Conservation (phyloP, 2,113 vertebrate genomes). For the Entelurus aequoreus region DNA sequence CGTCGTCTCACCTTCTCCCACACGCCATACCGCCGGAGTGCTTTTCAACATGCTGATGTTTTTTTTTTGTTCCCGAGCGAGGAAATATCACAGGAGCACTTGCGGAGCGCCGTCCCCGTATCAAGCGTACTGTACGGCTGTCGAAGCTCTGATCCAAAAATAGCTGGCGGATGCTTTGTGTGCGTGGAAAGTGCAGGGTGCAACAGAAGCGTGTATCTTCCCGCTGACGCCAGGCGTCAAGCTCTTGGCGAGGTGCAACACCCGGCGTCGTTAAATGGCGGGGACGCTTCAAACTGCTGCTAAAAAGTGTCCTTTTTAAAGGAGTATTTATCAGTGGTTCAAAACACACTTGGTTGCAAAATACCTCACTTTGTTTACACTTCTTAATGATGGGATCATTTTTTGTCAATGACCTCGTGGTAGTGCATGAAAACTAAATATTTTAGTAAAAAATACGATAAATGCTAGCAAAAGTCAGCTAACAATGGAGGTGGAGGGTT, state of each 20-base stretch:
- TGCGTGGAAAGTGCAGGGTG: neutral
- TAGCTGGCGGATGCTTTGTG: slow-evolving; percentile 5
- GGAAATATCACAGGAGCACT: slow-evolving; percentile 3
- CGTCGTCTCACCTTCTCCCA: slow-evolving; percentile 14
- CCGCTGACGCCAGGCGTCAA: neutral
- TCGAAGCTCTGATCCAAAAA: slow-evolving; percentile 1
- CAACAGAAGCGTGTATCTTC: neutral
- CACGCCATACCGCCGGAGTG: slow-evolving; percentile 12
- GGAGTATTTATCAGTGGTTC: no score
- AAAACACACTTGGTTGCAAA: no score
- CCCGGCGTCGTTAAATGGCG: neutral
- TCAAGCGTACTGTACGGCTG: slow-evolving; percentile 1
- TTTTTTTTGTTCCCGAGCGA: neutral
- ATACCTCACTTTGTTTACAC: no score
- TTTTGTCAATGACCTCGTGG: no score
- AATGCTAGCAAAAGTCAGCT: no score
- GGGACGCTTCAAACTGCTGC: neutral
- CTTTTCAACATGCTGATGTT: slow-evolving; percentile 6
- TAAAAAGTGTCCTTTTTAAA: neutral
- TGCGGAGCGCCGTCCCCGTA: neutral
- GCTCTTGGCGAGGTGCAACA: neutral
- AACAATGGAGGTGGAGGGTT: no score
- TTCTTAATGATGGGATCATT: no score
- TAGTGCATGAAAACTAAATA: no score
- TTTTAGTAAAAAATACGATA: no score